These are phyloP conservation scores for Diploscapter pachys DNA, from an alignment of 1,140 invertebrate genomes.

Conservation along the genomic window DNA sequence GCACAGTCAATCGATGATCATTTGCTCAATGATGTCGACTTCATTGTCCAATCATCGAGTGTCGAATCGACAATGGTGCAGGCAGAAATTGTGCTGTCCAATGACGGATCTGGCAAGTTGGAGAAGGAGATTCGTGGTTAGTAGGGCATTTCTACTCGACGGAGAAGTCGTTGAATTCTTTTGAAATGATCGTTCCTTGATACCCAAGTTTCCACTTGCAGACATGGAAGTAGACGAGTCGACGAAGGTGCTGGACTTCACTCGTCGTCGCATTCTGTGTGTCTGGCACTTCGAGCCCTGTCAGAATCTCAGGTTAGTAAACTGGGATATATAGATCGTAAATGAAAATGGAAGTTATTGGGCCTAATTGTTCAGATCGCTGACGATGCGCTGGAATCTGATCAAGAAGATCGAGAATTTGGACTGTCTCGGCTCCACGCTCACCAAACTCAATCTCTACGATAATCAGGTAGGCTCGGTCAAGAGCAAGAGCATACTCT, in stretches of 20 bases:
- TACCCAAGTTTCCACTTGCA: constrained; percentile 1
- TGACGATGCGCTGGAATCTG: constrained; percentile 49
- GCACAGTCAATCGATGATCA: too few relatives aligned
- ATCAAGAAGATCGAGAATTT: constrained; percentile 40
- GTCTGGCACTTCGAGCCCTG: too few relatives aligned
- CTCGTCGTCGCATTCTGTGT: constrained; percentile 9
- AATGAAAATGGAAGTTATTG: too few relatives aligned
- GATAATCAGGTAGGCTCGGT: constrained; percentile 17
- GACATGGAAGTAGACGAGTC: constrained; percentile 10
- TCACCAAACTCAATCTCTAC: constrained; percentile 25
- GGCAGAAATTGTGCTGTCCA: constrained; percentile 20
- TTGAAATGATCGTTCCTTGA: neutral
- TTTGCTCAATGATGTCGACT: too few relatives aligned
- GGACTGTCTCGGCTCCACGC: neutral
- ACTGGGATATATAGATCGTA: neutral
- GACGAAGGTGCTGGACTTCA: constrained; percentile 9
- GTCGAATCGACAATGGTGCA: constrained; percentile 17
- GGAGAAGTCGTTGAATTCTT: too few relatives aligned
- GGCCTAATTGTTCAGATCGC: constrained; percentile 17
- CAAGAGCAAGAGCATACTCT: neutral
- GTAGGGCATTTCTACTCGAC: neutral
- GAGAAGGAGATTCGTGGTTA: constrained; percentile 25
- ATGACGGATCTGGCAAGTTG: constrained; percentile 23
- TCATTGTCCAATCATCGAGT: too few relatives aligned
- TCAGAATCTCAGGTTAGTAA: neutral